Conservation (phyloP, 2,888 invertebrate genomes). For the Melipona beecheii region DNA sequence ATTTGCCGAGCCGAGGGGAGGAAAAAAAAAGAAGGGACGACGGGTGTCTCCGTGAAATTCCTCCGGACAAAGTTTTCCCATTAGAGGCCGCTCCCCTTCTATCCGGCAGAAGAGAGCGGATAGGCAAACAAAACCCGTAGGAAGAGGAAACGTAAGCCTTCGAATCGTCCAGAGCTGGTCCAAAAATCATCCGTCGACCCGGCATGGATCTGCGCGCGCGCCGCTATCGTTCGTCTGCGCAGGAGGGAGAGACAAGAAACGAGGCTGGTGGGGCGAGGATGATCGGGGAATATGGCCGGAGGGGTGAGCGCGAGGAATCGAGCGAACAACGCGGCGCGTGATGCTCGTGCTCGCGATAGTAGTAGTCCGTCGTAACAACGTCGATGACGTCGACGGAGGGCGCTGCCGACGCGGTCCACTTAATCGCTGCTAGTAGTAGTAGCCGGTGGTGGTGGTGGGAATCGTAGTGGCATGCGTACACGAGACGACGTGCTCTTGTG, state of each 20-base stretch:
- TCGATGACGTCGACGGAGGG: slow-evolving; percentile 66
- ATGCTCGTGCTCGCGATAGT: slow-evolving; percentile 50
- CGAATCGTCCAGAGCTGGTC: slow-evolving; percentile 5
- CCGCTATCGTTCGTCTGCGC: slow-evolving; percentile 43
- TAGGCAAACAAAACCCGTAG: slow-evolving; percentile 43
- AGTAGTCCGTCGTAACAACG: slow-evolving; percentile 64
- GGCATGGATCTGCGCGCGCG: slow-evolving; percentile 46
- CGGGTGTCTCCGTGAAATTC: slow-evolving; percentile 7
- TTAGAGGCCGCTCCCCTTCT: slow-evolving; percentile 23
- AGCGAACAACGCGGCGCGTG: slow-evolving; percentile 59
- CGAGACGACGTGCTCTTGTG: slow-evolving; percentile 49
- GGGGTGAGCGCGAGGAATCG: slow-evolving; percentile 54
- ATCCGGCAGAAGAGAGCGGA: background rate
- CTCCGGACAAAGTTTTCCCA: slow-evolving; percentile 36
- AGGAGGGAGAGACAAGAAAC: slow-evolving; percentile 19
- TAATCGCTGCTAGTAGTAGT: slow-evolving; percentile 62
- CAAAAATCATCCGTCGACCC: slow-evolving; percentile 30
- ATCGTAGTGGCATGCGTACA: slow-evolving; percentile 63
- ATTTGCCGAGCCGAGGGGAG: background rate
- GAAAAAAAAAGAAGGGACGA: background rate
- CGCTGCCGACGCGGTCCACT: slow-evolving; percentile 57
- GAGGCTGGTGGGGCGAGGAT: slow-evolving; percentile 9
- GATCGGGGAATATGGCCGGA: slow-evolving; percentile 6
- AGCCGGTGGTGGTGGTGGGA: slow-evolving; percentile 39
- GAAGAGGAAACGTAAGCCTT: slow-evolving; percentile 24